phyloP scores from a whole-genome alignment of 2,888 invertebrate genomes.

The Allophyes oxyacanthae region DNA sequence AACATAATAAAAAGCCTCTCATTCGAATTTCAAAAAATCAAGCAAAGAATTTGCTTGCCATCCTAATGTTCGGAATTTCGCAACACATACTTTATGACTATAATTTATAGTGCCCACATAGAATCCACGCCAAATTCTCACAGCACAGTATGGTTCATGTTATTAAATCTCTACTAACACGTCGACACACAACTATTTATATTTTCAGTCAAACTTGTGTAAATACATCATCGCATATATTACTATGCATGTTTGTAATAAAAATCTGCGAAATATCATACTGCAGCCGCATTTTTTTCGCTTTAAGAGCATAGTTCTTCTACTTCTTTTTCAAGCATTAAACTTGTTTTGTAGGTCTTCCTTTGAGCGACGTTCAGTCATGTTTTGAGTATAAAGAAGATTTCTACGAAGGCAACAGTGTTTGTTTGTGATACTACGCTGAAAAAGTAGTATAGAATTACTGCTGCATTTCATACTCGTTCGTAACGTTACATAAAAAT shows the following conservation, averaged over 20 bases:
- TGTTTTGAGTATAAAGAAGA: slow-evolving; percentile 14
- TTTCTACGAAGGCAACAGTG: no score
- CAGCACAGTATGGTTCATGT: slow-evolving; percentile 3
- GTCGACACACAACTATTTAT: slow-evolving; percentile 23
- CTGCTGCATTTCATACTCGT: no score
- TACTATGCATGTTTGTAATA: slow-evolving; percentile 27
- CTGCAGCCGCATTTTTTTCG: slow-evolving; percentile 13
- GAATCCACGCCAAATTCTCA: no score
- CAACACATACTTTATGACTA: no score
- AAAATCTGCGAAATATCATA: slow-evolving; percentile 25
- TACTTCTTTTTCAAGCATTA: background rate
- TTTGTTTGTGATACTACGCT: no score
- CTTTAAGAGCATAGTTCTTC: slow-evolving; percentile 2
- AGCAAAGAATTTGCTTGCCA: no score
- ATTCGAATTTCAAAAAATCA: no score
- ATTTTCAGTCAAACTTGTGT: slow-evolving; percentile 39
- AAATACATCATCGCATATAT: slow-evolving; percentile 42
- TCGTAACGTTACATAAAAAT: no score
- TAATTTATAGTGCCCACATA: no score
- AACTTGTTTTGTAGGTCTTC: background rate
- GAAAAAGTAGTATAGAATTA: no score
- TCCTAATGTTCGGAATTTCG: no score
- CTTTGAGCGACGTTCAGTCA: background rate
- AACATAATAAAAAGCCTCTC: no score
- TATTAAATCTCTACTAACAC: slow-evolving; percentile 17